Base-by-base conservation (phyloP, 2,113 vertebrate genomes). In the Lanius ludovicianus region DNA sequence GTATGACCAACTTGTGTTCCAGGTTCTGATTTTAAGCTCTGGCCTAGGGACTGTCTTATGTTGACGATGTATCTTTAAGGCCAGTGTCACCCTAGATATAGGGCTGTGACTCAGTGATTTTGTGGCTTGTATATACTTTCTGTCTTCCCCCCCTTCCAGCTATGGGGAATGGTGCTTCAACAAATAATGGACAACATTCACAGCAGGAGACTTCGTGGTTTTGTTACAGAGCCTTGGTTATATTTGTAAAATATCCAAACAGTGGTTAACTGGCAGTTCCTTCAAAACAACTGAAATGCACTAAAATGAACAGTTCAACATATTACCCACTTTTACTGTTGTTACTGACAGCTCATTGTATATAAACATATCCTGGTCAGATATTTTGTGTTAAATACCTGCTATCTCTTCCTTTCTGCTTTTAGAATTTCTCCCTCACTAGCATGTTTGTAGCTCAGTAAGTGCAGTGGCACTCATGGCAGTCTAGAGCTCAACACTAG, bases 171-270 rank as follows among this genome's bases (percentile, higher is more conserved):
- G 83, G 87, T 67, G 20, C 53, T 91, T 78, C 79, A 50, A 46
- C 10, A 73, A 80, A 57, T 91, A 91, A 94, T 39, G 55, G 78
- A 79, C 18, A 65, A 13, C 15, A 55, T 37, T 74, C 50, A 24
- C 55, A 94, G 63, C 47, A 87, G 52, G 37, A 74, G 33, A 30
- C n/a, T 87, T 79, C 2, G 2, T 75, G 50, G 37, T 46, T 95
- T 95, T 87, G 28, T 89, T 95, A 57, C 28, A 95, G 57, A 27
- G 44, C n/a, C 46, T 94, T 71, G 30, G 55, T 90, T 94, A 35
- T 49, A 56, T 85, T 65, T 71, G 33, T 84, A 90, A 95, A 87
- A 78, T 62, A 68, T 62, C 73, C 79, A 87, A 93, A 42, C 33
- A 55, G n/a, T 46, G 39, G 55, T 87, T 92, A 77, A 87, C 31